Conservation (phyloP, 2,113 vertebrate species). For the Leuciscus idus region DNA sequence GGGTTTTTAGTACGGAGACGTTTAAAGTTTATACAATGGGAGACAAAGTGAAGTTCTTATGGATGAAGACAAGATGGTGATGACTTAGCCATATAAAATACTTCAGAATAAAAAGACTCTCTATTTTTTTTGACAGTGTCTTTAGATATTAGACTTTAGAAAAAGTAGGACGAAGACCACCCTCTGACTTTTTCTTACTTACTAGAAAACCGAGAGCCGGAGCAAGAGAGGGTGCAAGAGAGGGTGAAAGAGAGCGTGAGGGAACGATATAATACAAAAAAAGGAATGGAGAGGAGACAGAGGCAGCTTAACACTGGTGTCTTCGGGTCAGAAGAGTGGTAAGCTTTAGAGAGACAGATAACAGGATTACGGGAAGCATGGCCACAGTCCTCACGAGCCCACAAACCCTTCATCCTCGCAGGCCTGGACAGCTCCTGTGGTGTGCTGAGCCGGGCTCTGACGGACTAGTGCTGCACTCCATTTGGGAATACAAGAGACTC, state of each 20-base stretch:
- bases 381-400: constrained; percentile 70
- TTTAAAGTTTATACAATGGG: constrained; percentile 67
- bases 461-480: constrained; percentile 69
- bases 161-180: neutral
- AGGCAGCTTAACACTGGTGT: constrained; percentile 79
- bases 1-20: constrained; percentile 41
- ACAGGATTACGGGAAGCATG: constrained; percentile 80
- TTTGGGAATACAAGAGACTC: constrained; percentile 73
- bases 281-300: constrained; percentile 58
- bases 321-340: constrained; percentile 77
- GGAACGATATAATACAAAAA: neutral
- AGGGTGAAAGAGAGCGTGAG: neutral
- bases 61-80: neutral
- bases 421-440: constrained; percentile 56
- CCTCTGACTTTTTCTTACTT: constrained; percentile 3
- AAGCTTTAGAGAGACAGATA: constrained; percentile 80
- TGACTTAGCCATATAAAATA: neutral
- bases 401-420: constrained; percentile 59
- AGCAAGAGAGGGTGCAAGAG: neutral
- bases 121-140: neutral
- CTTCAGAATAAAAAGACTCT: neutral
- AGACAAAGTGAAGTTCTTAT: constrained; percentile 49
- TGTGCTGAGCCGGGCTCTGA: constrained; percentile 66
- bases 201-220: constrained; percentile 1
- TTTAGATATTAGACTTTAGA: too few species aligned